phyloP scores from a whole-genome alignment of 2,888 invertebrate species.

The Eupeodes latifasciatus region DNA sequence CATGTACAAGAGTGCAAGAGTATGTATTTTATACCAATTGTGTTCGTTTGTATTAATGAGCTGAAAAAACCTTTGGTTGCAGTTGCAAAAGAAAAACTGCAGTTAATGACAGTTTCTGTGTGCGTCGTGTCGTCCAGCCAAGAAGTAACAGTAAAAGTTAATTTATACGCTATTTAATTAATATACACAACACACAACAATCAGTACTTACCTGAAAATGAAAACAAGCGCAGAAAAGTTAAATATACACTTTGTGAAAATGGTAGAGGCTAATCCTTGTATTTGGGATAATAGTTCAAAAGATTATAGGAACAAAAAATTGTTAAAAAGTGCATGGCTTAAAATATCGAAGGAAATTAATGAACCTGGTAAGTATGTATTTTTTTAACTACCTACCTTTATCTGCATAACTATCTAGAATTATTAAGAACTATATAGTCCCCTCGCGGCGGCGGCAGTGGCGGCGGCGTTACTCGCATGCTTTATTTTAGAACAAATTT shows the following conservation, averaged over 20 bases:
- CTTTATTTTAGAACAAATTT: too few species aligned
- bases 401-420: too few species aligned
- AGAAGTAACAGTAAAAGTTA: not conserved
- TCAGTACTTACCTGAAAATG: not conserved
- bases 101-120: conserved; percentile 26
- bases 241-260: conserved; percentile 43
- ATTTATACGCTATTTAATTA: not conserved
- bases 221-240: conserved; percentile 29
- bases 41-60: not conserved
- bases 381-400: not conserved
- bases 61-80: not conserved
- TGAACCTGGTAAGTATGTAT: conserved; percentile 22
- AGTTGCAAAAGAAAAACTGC: conserved; percentile 16
- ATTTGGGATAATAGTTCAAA: conserved; percentile 32
- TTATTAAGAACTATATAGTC: too few species aligned
- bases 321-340: conserved; percentile 20
- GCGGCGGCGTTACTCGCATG: too few species aligned
- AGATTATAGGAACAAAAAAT: conserved; percentile 21
- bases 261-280: conserved; percentile 20
- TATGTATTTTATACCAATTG: too few species aligned
- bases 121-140: not conserved
- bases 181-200: not conserved
- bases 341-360: conserved; percentile 23
- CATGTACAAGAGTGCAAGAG: too few species aligned
- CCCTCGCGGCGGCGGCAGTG: too few species aligned